These are phyloP conservation scores for Epinephelus coioides DNA, from an alignment of 2,797 vertebrate species.

Conservation along the genomic window DNA sequence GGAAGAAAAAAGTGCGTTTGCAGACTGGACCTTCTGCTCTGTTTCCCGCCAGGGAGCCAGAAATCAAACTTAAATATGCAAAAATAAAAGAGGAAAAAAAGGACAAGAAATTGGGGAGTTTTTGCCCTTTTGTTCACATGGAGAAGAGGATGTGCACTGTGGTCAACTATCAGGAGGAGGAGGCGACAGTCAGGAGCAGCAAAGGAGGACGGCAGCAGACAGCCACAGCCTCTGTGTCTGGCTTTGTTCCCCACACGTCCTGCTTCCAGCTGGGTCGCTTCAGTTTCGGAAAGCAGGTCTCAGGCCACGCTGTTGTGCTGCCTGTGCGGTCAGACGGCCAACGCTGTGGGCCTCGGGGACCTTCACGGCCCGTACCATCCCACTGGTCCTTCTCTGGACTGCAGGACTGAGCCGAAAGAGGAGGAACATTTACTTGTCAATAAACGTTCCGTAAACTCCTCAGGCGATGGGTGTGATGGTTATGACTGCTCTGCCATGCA, in stretches of 20 bases:
- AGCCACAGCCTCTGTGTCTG: slow-evolving; percentile 20
- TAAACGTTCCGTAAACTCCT: slow-evolving; percentile 1
- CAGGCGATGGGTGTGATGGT: not conserved
- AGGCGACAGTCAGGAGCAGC: slow-evolving; percentile 35
- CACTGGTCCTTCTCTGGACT: not conserved
- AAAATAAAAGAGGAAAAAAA: slow-evolving; percentile 69
- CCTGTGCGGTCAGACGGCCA: slow-evolving; percentile 82
- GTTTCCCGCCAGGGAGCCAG: slow-evolving; percentile 78
- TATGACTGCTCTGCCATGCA: slow-evolving; percentile 14
- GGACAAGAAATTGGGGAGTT: slow-evolving; percentile 54
- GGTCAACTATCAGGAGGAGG: slow-evolving; percentile 84
- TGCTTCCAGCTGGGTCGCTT: slow-evolving; percentile 80
- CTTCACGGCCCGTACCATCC: slow-evolving; percentile 85
- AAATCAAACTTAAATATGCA: slow-evolving; percentile 80
- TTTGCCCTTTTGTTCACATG: slow-evolving; percentile 82
- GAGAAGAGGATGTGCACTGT: slow-evolving; percentile 73
- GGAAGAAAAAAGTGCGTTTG: slow-evolving; percentile 49
- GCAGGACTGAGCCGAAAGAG: slow-evolving; percentile 31
- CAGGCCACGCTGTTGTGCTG: slow-evolving; percentile 73
- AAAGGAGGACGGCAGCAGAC: slow-evolving; percentile 3
- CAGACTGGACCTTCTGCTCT: slow-evolving; percentile 28
- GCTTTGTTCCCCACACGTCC: slow-evolving; percentile 81
- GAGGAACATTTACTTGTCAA: slow-evolving; percentile 1
- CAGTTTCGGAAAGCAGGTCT: slow-evolving; percentile 26
- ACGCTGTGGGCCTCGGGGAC: slow-evolving; percentile 82